Percentiles rank a stretch among this genome's conserved stretches.
Evolutionary conservation across 2,797 vertebrate genomes (phyloP).

Genomic region (Dermochelys coriacea): DNA sequence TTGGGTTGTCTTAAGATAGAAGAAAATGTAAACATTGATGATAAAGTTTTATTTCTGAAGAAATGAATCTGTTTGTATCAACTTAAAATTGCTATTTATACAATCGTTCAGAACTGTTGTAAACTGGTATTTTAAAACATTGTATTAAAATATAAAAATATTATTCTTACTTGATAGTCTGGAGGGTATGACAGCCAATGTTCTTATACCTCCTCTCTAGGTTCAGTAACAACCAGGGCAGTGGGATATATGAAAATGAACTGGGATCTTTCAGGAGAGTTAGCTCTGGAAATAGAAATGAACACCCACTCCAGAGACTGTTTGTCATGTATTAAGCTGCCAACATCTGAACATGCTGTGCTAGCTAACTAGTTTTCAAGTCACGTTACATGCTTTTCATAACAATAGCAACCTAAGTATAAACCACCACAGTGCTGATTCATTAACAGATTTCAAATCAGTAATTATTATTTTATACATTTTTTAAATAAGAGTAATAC

Average conservation of each 20-base stretch:
- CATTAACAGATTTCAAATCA: background rate
- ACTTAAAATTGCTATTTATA: background rate
- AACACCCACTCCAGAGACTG: background rate
- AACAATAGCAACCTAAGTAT: slow-evolving; percentile 92
- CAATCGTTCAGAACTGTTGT: no score
- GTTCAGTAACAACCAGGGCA: slow-evolving; percentile 81
- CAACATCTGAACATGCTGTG: slow-evolving; percentile 87
- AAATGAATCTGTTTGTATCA: background rate
- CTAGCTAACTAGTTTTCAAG: slow-evolving; percentile 86
- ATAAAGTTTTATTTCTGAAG: background rate
- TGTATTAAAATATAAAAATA: no score
- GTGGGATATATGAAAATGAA: slow-evolving; percentile 83
- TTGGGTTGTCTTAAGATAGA: background rate
- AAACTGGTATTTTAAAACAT: no score
- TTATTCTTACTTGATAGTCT: no score
- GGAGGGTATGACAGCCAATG: background rate
- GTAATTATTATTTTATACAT: no score
- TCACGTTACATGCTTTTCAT: slow-evolving; percentile 93
- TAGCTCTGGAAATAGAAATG: slow-evolving; percentile 74
- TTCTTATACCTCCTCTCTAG: slow-evolving; percentile 58
- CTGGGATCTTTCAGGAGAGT: slow-evolving; percentile 85
- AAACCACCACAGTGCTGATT: background rate
- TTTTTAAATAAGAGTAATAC: background rate
- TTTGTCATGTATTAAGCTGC: slow-evolving; percentile 80
- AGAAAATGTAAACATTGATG: background rate